Evolutionary conservation across 23 tunicate genomes (phyloP), one percentile per base, ranked within the genome.

Genomic region (Corella eumyota): DNA sequence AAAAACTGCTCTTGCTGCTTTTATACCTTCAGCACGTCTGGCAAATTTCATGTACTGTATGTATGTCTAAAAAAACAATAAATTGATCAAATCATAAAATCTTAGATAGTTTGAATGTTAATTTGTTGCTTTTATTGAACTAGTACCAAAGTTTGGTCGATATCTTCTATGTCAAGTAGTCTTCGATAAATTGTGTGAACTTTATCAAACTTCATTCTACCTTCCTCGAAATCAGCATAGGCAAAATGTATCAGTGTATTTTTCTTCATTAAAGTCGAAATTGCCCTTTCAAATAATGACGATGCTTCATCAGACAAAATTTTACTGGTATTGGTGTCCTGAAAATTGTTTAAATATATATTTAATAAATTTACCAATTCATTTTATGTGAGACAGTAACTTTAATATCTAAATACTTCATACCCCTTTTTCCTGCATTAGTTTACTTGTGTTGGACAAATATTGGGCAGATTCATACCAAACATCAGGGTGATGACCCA

Each of bases 391-490:
- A 52, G 22, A 40, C 11, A 40, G 13, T 9, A 40, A 40, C 11
- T 20, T 23, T 53, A 21, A n/a, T 53, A 15, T 23, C 24, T 40
- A 28, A 22, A 22, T 17, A 7, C n/a, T 35, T 17, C 75, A 50
- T 56, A 88, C 96, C 61, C 96, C 96, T 54, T 88, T 88, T 27
- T 82, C 85, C 26, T 65, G 93, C 86, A 92, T 76, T 21, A 47
- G 40, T 66, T 64, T 71, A 73, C 92, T 75, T 11, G 81, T 76
- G 50, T 66, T 67, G 36, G 74, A 75, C 25, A 90, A 63, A 62
- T 69, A 90, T 31, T 90, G 84, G 0, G 97, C 62, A 0, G 97
- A 91, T 90, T 90, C 97, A 47, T 90, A 90, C 97, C 97, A 90
- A 23, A 90, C 79, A 36, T 90, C 97, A 30, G 97, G 97, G 52